Evolutionary conservation across 1,140 invertebrate species (phyloP).

Genomic region (Zaprionus tsacasi): DNA sequence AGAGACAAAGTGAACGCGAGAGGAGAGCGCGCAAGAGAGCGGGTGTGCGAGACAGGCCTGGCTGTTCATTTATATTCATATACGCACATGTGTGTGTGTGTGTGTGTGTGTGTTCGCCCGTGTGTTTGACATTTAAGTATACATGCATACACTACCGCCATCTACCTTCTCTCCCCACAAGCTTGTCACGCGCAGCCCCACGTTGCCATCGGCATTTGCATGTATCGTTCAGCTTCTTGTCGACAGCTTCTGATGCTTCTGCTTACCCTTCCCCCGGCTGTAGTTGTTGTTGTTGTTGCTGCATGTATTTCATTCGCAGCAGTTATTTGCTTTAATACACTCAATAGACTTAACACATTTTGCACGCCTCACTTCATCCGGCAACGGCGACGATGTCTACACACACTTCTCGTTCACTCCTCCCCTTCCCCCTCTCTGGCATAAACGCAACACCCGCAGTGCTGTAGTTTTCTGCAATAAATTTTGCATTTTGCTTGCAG

Average conservation of each 20-base stretch:
- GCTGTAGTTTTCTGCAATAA: slow-evolving; percentile 77
- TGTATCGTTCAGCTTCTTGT: slow-evolving; percentile 35
- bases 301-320: slow-evolving; percentile 77
- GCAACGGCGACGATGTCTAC: not conserved
- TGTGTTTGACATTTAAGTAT: slow-evolving; percentile 61
- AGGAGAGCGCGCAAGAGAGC: no score
- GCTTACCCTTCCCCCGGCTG: not conserved
- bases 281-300: slow-evolving; percentile 29
- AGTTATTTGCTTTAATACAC: slow-evolving; percentile 83
- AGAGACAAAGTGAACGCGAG: not conserved
- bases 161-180: not conserved
- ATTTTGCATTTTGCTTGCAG: slow-evolving; percentile 79
- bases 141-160: slow-evolving; percentile 26
- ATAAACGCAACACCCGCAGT: slow-evolving; percentile 37
- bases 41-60: slow-evolving; percentile 8
- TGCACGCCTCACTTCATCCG: slow-evolving; percentile 66
- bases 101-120: slow-evolving; percentile 4
- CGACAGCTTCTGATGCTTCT: slow-evolving; percentile 2
- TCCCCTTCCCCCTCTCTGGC: not conserved
- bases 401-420: not conserved
- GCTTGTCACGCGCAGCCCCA: not conserved
- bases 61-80: slow-evolving; percentile 83
- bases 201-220: slow-evolving; percentile 32
- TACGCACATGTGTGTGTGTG: slow-evolving; percentile 58
- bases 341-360: slow-evolving; percentile 83